Percentiles rank a stretch among this genome's conserved stretches.
Conservation (phyloP, 2,113 vertebrate species). For the Pomatorhinus ruficollis region DNA sequence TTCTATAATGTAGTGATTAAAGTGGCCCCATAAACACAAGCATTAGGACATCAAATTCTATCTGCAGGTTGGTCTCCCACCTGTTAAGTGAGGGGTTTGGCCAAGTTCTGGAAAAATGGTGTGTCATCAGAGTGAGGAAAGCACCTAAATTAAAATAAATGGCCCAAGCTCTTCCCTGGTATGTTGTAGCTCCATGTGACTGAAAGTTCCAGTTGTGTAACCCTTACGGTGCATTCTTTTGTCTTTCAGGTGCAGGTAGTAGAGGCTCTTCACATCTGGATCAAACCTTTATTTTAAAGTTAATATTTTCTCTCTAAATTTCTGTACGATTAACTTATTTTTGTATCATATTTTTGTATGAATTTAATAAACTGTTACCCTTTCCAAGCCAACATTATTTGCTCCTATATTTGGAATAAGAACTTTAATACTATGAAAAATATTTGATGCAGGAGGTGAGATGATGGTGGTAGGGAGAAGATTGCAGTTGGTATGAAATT, state of each 20-base stretch:
- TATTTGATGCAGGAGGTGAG: not conserved
- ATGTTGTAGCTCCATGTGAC: not conserved
- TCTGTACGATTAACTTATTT: not conserved
- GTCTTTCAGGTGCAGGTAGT: conserved; percentile 53
- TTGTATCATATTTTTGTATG: not conserved
- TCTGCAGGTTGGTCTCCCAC: not conserved
- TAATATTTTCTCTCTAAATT: not conserved
- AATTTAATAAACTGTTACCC: not conserved
- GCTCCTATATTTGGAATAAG: not conserved
- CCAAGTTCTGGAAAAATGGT: not conserved
- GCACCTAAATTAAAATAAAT: not conserved
- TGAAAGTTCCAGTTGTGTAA: not conserved
- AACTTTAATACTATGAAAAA: not conserved
- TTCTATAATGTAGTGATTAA: rapidly evolving
- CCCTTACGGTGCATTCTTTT: not conserved
- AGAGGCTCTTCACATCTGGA: not conserved
- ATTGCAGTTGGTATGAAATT: not conserved
- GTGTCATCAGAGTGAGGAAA: not conserved
- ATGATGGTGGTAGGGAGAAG: not conserved
- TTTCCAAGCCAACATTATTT: not conserved
- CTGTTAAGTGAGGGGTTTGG: not conserved
- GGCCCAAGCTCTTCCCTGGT: not conserved
- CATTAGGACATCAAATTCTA: not conserved
- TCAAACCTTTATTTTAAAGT: not conserved
- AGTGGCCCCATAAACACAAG: not conserved